phyloP scores from a whole-genome alignment of 2,113 vertebrate genomes.

The Leiothrix lutea region DNA sequence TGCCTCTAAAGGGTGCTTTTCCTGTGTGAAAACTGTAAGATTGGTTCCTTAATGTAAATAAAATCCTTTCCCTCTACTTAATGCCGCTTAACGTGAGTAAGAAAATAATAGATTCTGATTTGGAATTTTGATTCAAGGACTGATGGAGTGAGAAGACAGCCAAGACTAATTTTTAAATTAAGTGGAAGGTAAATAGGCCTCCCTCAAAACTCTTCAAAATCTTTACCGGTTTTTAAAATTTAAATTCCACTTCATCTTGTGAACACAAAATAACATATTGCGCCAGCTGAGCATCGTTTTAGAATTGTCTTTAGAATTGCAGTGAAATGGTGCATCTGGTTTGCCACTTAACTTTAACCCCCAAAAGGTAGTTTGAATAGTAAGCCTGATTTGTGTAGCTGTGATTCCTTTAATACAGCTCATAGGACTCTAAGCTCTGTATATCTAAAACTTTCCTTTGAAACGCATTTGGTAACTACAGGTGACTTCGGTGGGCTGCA shows the following conservation, averaged over 20 bases:
- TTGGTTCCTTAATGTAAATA: background rate
- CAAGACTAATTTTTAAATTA: slow-evolving; percentile 32
- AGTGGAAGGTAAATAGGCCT: background rate
- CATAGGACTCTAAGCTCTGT: background rate
- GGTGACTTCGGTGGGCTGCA: background rate
- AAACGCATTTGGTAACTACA: background rate
- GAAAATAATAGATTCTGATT: slow-evolving; percentile 34
- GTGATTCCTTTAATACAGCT: background rate
- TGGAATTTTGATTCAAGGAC: slow-evolving; percentile 30
- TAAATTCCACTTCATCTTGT: background rate
- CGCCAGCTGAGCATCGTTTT: background rate
- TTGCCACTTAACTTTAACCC: background rate
- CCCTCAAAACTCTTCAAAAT: background rate
- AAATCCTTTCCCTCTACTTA: background rate
- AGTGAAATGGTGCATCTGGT: background rate
- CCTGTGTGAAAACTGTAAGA: background rate
- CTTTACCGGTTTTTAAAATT: background rate
- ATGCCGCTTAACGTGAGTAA: background rate
- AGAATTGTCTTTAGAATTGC: background rate
- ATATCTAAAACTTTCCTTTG: background rate
- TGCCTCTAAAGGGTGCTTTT: background rate
- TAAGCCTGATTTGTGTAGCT: background rate
- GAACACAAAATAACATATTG: background rate
- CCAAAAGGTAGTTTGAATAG: background rate
- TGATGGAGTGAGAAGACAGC: slow-evolving; percentile 9